Evolutionary conservation across 2,113 vertebrate species (phyloP).

Genomic region (Lepus timidus): DNA sequence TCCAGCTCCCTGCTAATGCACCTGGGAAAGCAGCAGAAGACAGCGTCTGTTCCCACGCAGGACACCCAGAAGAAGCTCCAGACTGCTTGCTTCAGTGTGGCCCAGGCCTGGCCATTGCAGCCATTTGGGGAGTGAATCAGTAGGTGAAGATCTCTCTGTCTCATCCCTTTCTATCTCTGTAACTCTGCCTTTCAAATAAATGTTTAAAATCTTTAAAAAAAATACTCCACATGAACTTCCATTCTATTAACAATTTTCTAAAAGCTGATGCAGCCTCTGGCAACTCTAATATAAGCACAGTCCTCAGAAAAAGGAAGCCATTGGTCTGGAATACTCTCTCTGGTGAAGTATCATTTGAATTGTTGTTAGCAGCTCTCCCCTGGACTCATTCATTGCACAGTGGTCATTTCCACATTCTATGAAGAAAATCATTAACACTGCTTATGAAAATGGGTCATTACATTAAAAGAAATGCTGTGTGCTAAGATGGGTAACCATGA

Average conservation of each 20-base stretch:
- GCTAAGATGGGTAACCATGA: neutral
- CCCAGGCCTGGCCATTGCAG: no score
- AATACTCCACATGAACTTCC: neutral
- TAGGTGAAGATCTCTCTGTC: no score
- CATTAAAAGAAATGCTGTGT: neutral
- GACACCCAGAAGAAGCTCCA: no score
- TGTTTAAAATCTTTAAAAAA: no score
- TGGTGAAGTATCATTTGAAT: neutral
- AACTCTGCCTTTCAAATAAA: no score
- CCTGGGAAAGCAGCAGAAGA: no score
- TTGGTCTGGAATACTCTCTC: neutral
- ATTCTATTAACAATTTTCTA: neutral
- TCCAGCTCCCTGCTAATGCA: no score
- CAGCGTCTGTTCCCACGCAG: no score
- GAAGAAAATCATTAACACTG: neutral
- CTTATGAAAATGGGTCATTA: slow-evolving; percentile 14
- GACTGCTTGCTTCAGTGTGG: no score
- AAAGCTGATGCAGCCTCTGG: neutral
- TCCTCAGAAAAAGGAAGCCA: neutral
- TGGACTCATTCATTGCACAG: neutral
- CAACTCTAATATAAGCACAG: neutral
- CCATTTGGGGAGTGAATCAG: no score
- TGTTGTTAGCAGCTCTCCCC: neutral
- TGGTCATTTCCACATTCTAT: neutral
- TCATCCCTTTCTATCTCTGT: no score